Evolutionary conservation across 2,888 invertebrate genomes (phyloP).

Genomic region (Tinea semifulvella): DNA sequence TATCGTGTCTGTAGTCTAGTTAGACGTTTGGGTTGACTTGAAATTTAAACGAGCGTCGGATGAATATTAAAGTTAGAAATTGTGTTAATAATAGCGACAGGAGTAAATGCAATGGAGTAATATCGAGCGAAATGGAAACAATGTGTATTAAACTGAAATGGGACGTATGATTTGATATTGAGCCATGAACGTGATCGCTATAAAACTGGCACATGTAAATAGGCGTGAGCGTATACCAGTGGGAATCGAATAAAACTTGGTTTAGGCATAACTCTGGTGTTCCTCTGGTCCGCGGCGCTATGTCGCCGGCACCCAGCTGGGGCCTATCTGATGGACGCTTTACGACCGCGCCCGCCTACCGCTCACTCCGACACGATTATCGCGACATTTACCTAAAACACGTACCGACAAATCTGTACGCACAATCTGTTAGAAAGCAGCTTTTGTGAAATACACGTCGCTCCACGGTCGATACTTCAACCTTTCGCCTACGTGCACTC

Average conservation of each 20-base stretch:
- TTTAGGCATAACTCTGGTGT: too few relatives aligned
- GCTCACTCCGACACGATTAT: conserved; percentile 33
- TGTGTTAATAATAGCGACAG: too few relatives aligned
- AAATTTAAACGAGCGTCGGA: too few relatives aligned
- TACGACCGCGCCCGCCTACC: conserved; percentile 37
- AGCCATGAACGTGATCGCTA: conserved; percentile 1
- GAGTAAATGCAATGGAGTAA: too few relatives aligned
- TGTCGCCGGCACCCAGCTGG: conserved; percentile 15
- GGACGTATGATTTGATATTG: conserved; percentile 3
- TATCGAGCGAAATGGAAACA: too few relatives aligned
- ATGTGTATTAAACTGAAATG: conserved; percentile 2
- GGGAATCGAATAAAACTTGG: too few relatives aligned
- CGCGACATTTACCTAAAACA: conserved; percentile 31
- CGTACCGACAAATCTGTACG: conserved; percentile 27
- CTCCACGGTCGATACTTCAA: conserved; percentile 4
- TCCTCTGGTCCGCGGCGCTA: too few relatives aligned
- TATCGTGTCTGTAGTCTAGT: too few relatives aligned
- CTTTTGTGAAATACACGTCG: conserved; percentile 2
- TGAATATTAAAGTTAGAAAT: too few relatives aligned
- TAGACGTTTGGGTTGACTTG: too few relatives aligned
- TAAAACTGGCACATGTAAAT: too few relatives aligned
- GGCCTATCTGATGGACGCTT: conserved; percentile 48
- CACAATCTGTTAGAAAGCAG: conserved; percentile 12
- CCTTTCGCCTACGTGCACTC: not conserved
- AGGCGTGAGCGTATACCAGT: too few relatives aligned